Base-by-base conservation (phyloP, 2,888 invertebrate species). In the Eledone cirrhosa region DNA sequence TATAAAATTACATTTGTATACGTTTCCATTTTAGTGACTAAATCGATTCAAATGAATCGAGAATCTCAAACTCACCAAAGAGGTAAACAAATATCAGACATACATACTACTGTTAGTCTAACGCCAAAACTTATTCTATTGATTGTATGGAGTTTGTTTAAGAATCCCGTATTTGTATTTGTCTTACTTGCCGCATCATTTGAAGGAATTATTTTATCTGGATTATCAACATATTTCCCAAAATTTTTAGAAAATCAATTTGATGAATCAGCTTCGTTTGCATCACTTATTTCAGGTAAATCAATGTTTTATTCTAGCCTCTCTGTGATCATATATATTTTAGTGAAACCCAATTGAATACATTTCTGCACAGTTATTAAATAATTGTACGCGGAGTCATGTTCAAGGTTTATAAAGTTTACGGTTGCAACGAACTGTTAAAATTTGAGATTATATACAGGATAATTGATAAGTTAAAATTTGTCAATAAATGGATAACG, bases 231-330 rank as follows among this genome's bases (percentile, higher is more conserved):
- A 16, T 95, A 94, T 88, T 91, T 94, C 84, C 93, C 94, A 14
- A 95, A 94, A 87, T 94, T 94, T 88, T 92, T 95, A 87, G 95
- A 95, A 90, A 94, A 94, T 14, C 94, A 94, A 88, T 95, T 94
- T 87, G 92, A 93, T 82, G 93, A 93, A 80, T 93, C 93, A 0
- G 76, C 76, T 29, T 24, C 48, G 22, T 76, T 24, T 41, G 47
- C 76, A 14, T 47, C 76, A 8, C 41, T 76, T 24, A 41, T 76
- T 11, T 22, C 48, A 8, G 76, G 76, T 76, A 48, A 41, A 8
- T 8, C 41, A 41, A 41, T 41, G 11, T 41, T 41, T 5, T 41
- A 41, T 41, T 41, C 11, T 11, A 8, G 41, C 41, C 5, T 41
- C 11, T 41, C n/a, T n/a, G n/a, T n/a, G n/a, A n/a, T n/a, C n/a